Evolutionary conservation across 2,888 invertebrate species (phyloP), one percentile per base, ranked within the genome.

Genomic region (Acrocera orbiculus): DNA sequence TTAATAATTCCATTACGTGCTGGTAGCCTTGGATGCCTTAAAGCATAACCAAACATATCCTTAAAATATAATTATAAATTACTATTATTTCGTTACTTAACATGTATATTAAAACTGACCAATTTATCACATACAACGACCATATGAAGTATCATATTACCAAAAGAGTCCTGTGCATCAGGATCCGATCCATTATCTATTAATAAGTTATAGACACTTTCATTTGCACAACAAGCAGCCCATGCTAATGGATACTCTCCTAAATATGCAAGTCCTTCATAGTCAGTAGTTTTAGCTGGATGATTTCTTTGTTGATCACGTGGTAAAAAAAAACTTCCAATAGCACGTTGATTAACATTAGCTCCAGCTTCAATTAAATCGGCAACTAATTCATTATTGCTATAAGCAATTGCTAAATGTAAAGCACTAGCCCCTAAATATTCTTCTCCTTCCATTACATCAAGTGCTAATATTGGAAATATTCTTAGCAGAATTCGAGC

Each of bases 111-210:
- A 8, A 23, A 19, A 51, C 64, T 62, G 61, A 92, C 93, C 67
- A 90, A 63, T 62, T 95, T 93, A 62, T 96, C 92, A 53, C 89
- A 82, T 39, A 98, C 93, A 24, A 98, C 96, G 23, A 96, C 90
- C 92, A 98, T 95, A 55, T 98, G 98, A n/a, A 98, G 67, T 42
- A 95, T 89, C 75, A 92, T 95, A 56, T 98, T 98, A 9, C 98
- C 98, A 52, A 92, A 95, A 0, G 83, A 76, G 57, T 98, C 96
- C 55, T 89, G 85, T n/a, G 76, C 68, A 57, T 98, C 92, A 0
- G 96, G 96, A 61, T 96, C 79, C 0, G 95, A 92, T 2, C 83
- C 92, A 29, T 76, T 76, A 47, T 93, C 90, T 34, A 95, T 64
- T 3, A 98, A 67, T 39, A 92, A 69, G 63, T 98, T 96, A 56